A percentile compares a stretch with the other conserved stretches of the same genome.
Evolutionary conservation across 2,888 invertebrate genomes (phyloP).

Genomic region (Drosophila silvestris): DNA sequence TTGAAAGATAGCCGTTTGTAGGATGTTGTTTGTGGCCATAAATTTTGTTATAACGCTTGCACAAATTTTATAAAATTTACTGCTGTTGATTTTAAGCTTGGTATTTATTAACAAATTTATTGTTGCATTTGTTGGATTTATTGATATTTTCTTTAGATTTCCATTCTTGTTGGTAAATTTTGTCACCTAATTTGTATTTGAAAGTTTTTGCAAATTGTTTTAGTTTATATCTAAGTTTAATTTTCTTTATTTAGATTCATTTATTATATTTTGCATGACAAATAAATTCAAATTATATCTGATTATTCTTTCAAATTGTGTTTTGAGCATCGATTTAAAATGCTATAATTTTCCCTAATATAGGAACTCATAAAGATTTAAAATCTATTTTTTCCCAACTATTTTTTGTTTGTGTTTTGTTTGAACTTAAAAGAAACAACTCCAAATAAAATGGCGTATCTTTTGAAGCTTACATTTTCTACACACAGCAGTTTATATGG

Average conservation of each 20-base stretch:
- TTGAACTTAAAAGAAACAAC: background rate
- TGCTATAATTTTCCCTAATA: background rate
- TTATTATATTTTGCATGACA: background rate
- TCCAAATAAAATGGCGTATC: background rate
- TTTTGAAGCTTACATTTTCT: conserved; percentile 42
- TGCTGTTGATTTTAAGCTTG: background rate
- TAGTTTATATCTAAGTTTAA: too few relatives aligned
- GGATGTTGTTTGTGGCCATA: background rate
- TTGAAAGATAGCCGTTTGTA: background rate
- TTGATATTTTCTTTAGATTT: background rate
- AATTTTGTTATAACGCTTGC: conserved; percentile 6
- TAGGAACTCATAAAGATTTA: background rate
- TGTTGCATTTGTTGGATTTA: background rate
- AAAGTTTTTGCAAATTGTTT: background rate
- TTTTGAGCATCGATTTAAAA: background rate
- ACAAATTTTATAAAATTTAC: conserved; percentile 9
- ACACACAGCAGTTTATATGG: background rate
- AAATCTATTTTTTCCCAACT: fast-evolving
- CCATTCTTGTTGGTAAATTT: background rate
- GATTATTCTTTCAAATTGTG: background rate
- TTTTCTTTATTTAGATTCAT: background rate
- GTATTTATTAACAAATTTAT: background rate
- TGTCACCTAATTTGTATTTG: background rate
- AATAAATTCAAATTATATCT: background rate
- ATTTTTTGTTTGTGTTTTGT: background rate